A percentile compares a stretch with the other conserved stretches of the same genome.
phyloP scores from a whole-genome alignment of 2,113 vertebrate species.

The Steatornis caripensis region DNA sequence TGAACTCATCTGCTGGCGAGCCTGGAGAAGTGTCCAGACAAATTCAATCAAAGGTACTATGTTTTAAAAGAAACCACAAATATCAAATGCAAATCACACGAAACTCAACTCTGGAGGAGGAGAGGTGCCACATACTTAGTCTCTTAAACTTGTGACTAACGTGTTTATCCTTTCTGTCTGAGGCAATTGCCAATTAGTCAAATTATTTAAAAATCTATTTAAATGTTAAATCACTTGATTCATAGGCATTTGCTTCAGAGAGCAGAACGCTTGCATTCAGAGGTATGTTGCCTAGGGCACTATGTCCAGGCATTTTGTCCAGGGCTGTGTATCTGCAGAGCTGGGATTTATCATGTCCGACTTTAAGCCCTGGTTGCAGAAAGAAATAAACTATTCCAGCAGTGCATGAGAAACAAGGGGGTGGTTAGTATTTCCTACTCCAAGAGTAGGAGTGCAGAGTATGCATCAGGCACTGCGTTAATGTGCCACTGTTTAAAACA shows the following conservation, averaged over 20 bases:
- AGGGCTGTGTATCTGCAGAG: background rate
- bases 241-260: background rate
- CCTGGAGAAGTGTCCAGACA: background rate
- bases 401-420: background rate
- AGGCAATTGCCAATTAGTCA: conserved; percentile 13
- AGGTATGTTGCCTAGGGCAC: background rate
- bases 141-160: background rate
- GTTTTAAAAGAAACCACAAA: background rate
- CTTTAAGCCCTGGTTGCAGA: background rate
- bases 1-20: background rate
- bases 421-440: background rate
- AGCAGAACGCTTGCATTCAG: background rate
- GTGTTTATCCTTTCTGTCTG: background rate
- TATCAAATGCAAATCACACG: background rate
- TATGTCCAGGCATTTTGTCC: background rate
- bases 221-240: background rate
- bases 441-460: background rate
- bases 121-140: background rate
- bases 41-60: background rate
- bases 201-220: background rate
- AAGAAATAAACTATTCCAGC: background rate
- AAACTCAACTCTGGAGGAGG: background rate
- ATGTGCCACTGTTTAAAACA: background rate
- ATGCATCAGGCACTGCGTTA: background rate
- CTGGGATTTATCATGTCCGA: background rate